A percentile compares a stretch with the other conserved stretches of the same genome.
Conservation (phyloP, 2,888 invertebrate species). For the Amphimallon solstitiale region DNA sequence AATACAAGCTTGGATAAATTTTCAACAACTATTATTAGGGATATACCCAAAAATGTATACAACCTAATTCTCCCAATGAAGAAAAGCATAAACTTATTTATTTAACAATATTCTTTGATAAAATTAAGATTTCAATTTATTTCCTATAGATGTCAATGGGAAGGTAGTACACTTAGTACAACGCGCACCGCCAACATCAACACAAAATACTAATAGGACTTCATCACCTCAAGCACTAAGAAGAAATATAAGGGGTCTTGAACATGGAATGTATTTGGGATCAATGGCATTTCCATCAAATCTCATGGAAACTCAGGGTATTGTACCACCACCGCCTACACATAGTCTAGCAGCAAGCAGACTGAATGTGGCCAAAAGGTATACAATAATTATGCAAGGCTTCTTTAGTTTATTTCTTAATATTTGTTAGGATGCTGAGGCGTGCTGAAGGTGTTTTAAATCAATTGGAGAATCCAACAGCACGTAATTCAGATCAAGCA, state of each 20-base stretch:
- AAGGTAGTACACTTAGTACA: constrained; percentile 94
- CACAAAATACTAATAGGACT: constrained; percentile 48
- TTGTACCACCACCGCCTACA: constrained; percentile 65
- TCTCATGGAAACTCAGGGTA: constrained; percentile 61
- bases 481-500: constrained; percentile 50
- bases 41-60: too few relatives aligned
- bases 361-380: constrained; percentile 64
- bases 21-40: too few relatives aligned
- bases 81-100: too few relatives aligned
- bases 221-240: constrained; percentile 53
- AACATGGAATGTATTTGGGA: constrained; percentile 68
- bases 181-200: constrained; percentile 76
- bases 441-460: constrained; percentile 63
- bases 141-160: constrained; percentile 80
- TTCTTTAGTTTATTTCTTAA: not conserved
- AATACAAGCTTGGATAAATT: too few relatives aligned
- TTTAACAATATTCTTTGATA: too few relatives aligned
- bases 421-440: constrained; percentile 61
- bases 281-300: constrained; percentile 69
- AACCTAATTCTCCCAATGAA: too few relatives aligned
- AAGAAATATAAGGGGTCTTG: constrained; percentile 54
- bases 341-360: constrained; percentile 66
- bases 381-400: constrained; percentile 19
- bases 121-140: too few relatives aligned
- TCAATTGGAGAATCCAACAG: constrained; percentile 62